phyloP scores from a whole-genome alignment of 2,888 invertebrate genomes.

The Sminthurinus aureus region DNA sequence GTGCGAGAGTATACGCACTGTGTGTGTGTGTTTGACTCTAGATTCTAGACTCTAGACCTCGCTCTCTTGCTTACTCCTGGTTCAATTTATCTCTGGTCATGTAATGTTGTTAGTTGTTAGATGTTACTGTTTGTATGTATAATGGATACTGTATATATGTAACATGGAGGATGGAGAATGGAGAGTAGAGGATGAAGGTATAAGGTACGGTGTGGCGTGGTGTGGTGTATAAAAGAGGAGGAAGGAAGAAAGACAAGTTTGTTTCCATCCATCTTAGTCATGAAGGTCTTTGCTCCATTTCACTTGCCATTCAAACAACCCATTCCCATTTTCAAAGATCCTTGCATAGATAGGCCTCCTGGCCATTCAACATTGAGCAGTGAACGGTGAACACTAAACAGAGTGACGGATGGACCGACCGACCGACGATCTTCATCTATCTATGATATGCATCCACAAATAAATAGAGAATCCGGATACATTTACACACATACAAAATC shows the following conservation, averaged over 20 bases:
- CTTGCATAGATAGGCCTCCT: not conserved
- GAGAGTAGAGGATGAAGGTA: not conserved
- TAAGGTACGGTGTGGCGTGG: slow-evolving; percentile 38
- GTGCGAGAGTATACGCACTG: not conserved
- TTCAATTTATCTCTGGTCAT: slow-evolving; percentile 8
- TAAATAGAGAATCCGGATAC: not conserved
- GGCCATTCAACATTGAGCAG: too few relatives aligned
- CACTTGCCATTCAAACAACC: slow-evolving; percentile 57
- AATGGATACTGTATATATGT: not conserved
- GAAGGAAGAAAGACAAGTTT: slow-evolving; percentile 49
- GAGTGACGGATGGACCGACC: too few relatives aligned
- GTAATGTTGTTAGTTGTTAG: not conserved
- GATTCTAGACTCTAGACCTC: not conserved
- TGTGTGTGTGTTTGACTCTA: not conserved
- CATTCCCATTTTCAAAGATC: not conserved
- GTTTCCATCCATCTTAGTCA: slow-evolving; percentile 60
- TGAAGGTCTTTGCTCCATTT: slow-evolving; percentile 59
- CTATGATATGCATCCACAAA: not conserved
- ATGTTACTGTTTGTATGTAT: too few relatives aligned
- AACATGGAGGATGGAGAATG: slow-evolving; percentile 5
- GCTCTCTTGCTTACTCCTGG: not conserved
- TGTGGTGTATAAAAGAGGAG: slow-evolving; percentile 52
- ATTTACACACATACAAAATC: too few relatives aligned
- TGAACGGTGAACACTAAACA: too few relatives aligned
- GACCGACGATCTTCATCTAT: too few relatives aligned